Base-by-base conservation (phyloP, 2,113 vertebrate species). In the Alethe diademata region DNA sequence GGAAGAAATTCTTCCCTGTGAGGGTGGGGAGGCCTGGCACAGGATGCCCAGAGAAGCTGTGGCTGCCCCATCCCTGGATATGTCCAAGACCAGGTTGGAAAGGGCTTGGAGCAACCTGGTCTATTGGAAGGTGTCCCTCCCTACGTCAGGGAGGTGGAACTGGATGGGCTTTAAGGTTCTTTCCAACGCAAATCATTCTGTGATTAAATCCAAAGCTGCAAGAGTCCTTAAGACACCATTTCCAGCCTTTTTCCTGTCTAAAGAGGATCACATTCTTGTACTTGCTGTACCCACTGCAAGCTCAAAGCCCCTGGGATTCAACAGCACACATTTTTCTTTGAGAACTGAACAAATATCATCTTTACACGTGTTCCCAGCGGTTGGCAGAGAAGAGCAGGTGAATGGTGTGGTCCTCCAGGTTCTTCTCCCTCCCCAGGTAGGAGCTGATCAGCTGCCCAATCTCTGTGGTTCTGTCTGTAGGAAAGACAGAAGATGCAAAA, bases 341-440 rank as follows among this genome's bases (percentile, higher is more conserved):
- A 19, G 15, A 70, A 28, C 6, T 19, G 45, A 79, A 25, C 14
- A 20, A 75, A 22, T 2, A 3, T 7, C 22, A 9, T 78, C 33
- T 26, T 98, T 98, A 99, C 99, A 98, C 98, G 6, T 98, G 97
- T 28, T 99, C 99, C 99, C 99, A 99, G 94, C 99, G 98, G 97
- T 99, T 99, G 2, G 99, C 99, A 14, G 99, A 99, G 96, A 99
- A 99, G 8, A 99, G 98, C 51, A 99, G 97, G 70, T 99, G 99
- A 38, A 99, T 95, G 0, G 98, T 98, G 86, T 99, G 99, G 36
- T 99, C 99, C 93, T 99, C 99, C 97, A 99, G 51, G 10, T 99
- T 98, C 19, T 96, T 98, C 42, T 98, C 98, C 84, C 98, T 99
- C 93, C 97, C 96, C 93, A 99, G 96, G 96, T 99, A 99, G 24